Evolutionary conservation across 2,888 invertebrate genomes (phyloP).

Genomic region (Harpalus rubripes): DNA sequence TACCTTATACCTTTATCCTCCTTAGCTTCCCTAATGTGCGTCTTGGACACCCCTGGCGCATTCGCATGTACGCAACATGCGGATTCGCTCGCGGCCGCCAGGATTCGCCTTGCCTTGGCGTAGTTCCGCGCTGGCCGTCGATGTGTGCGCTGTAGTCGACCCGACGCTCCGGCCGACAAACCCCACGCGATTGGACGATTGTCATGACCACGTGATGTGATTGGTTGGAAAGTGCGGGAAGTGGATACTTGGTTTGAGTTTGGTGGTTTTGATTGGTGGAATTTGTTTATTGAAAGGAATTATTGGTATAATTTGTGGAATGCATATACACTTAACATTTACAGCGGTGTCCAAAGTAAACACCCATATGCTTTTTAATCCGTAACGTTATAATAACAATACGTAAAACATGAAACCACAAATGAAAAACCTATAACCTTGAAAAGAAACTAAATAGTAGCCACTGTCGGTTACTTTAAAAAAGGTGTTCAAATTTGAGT

Average conservation of each 20-base stretch:
- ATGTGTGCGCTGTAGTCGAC: constrained; percentile 53
- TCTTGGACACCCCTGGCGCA: constrained; percentile 55
- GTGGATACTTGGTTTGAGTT: neutral
- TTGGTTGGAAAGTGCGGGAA: constrained; percentile 29
- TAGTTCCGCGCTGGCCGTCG: constrained; percentile 75
- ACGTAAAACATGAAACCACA: too few relatives aligned
- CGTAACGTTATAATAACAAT: too few relatives aligned
- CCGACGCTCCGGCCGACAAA: constrained; percentile 3
- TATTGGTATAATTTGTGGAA: too few relatives aligned
- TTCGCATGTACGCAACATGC: constrained; percentile 7
- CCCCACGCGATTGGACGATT: constrained; percentile 51
- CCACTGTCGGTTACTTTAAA: too few relatives aligned
- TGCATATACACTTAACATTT: too few relatives aligned
- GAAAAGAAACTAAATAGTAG: too few relatives aligned
- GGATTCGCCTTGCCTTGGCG: constrained; percentile 72
- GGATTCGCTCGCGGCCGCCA: constrained; percentile 68
- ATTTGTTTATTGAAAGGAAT: too few relatives aligned
- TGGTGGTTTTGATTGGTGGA: too few relatives aligned
- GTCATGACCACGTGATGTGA: constrained; percentile 28
- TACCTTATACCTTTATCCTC: neutral
- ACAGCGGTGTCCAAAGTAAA: too few relatives aligned
- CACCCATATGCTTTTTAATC: too few relatives aligned
- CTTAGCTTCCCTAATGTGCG: neutral
- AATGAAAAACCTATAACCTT: too few relatives aligned
- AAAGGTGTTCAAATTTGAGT: too few relatives aligned